phyloP scores from a whole-genome alignment of 2,888 invertebrate genomes.

The Philereme transversata region DNA sequence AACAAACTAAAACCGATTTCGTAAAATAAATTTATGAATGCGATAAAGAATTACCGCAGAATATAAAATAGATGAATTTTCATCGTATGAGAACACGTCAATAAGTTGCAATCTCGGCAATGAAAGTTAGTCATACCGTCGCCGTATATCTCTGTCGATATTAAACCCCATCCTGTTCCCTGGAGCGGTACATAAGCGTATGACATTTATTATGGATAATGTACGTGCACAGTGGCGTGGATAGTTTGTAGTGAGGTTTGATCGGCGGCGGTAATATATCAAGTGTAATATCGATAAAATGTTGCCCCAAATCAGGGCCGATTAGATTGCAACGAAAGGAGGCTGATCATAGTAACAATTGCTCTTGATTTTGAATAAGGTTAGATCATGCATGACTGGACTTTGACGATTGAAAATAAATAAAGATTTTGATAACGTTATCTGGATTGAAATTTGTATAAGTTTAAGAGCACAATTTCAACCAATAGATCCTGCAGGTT shows the following conservation, averaged over 20 bases:
- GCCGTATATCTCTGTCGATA: constrained; percentile 41
- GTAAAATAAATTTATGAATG: constrained; percentile 15
- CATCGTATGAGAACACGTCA: constrained; percentile 28
- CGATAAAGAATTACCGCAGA: constrained; percentile 11
- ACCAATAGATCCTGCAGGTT: constrained; percentile 17
- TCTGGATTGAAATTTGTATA: neutral
- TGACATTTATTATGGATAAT: constrained; percentile 47
- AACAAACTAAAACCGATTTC: constrained; percentile 23
- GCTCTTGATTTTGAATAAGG: neutral
- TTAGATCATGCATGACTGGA: neutral
- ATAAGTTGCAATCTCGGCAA: constrained; percentile 34
- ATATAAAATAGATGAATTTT: constrained; percentile 18
- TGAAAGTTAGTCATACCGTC: constrained; percentile 38
- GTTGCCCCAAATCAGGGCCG: constrained; percentile 1
- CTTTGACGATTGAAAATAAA: no score
- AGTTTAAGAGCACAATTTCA: constrained; percentile 8
- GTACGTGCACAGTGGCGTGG: constrained; percentile 48
- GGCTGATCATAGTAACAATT: neutral
- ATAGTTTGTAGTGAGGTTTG: constrained; percentile 60
- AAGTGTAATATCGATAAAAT: constrained; percentile 1
- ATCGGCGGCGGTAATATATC: constrained; percentile 58
- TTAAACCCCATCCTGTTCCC: constrained; percentile 41
- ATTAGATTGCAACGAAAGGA: constrained; percentile 1
- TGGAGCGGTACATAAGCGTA: constrained; percentile 39
- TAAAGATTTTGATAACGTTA: neutral